These are phyloP conservation scores for Leptinotarsa juncta DNA, from an alignment of 2,888 invertebrate genomes.

Conservation along the genomic window DNA sequence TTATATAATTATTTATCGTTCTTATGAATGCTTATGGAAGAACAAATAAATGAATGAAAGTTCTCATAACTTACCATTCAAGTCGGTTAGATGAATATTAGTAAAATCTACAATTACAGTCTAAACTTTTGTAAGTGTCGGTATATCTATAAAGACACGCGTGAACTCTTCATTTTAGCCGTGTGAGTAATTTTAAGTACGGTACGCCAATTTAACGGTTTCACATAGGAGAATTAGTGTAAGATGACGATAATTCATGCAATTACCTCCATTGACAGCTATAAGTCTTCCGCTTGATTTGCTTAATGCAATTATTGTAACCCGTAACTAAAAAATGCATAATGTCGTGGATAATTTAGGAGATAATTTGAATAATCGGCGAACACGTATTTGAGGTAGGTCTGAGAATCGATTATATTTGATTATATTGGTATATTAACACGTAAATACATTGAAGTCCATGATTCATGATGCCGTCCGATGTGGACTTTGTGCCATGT, in stretches of 20 bases:
- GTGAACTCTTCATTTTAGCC: constrained; percentile 13
- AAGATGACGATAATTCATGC: constrained; percentile 25
- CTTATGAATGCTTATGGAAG: too few relatives aligned
- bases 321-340: constrained; percentile 22
- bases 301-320: constrained; percentile 23
- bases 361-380: constrained; percentile 23
- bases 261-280: constrained; percentile 23
- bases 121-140: neutral
- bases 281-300: constrained; percentile 22
- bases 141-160: neutral
- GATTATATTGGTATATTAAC: constrained; percentile 19
- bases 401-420: constrained; percentile 18
- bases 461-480: neutral
- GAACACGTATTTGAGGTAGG: constrained; percentile 18
- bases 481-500: neutral
- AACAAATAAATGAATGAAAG: too few relatives aligned
- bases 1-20: too few relatives aligned
- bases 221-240: constrained; percentile 13
- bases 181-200: constrained; percentile 9
- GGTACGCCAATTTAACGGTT: constrained; percentile 9
- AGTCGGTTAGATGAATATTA: neutral
- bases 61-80: too few relatives aligned
- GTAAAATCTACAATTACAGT: neutral
- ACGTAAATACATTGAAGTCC: neutral
- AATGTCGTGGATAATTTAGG: constrained; percentile 25